Evolutionary conservation across 92 coral and sea anemone species (phyloP), one percentile per base, ranked within the genome.

Genomic region (Umimayanthus chanpuru): DNA sequence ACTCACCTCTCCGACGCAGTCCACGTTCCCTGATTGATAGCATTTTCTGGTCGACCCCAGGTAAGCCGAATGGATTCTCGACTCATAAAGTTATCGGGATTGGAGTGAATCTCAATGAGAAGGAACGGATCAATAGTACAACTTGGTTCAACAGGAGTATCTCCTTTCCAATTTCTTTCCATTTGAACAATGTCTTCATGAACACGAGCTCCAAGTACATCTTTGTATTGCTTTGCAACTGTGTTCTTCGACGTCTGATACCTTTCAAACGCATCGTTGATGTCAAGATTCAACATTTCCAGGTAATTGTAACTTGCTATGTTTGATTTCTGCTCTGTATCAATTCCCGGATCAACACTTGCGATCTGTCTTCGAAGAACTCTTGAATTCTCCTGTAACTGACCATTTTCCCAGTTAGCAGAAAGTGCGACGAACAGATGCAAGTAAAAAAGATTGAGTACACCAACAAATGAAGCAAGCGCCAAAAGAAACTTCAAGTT

Each of bases 1-100:
- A 74, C 72, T 75, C 85, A 94, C 98, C 96, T 94, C 50, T 93
- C 94, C 6, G 92, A 77, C 49, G 85, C 75, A 25, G 91, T 90
- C 98, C 98, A 94, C 16, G 96, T 91, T 26, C 98, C 98, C 74
- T 93, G 96, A 73, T 94, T 94, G 77, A 94, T 92, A n/a, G 94
- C 86, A 76, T 94, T 94, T 41, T 94, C 98, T 78, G 91, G 93
- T 26, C 93, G 88, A n/a, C 98, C 98, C 98, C 98, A 94, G 1
- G 98, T 93, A 6, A 94, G 88, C 49, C 98, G 79, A 78, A 94
- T 94, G 68, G 96, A 89, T 68, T 94, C 96, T n/a, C 98, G 90
- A 41, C 93, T 93, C 85, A 91, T 73, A 73, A 93, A 94, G 43
- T 92, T 93, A 28, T 73, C 90, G 14, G 96, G 98, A 53, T 64